phyloP scores from a whole-genome alignment of 2,888 invertebrate genomes.

The Chloroclystis v-ata region DNA sequence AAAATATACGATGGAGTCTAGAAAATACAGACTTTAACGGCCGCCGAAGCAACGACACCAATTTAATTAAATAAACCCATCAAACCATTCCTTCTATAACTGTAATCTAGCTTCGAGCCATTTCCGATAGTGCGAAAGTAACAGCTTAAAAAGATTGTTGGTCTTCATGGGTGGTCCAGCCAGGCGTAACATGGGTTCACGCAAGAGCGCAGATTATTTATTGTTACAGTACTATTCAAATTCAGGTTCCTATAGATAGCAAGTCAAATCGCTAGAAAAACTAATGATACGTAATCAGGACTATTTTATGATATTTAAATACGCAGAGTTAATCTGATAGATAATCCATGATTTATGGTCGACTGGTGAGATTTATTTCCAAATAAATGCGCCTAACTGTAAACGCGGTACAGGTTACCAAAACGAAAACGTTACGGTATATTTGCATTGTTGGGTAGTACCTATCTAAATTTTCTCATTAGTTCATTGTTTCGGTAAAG shows the following conservation, averaged over 20 bases:
- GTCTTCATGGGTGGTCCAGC: conserved; percentile 31
- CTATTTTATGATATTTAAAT: conserved; percentile 13
- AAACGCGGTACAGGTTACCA: conserved; percentile 1
- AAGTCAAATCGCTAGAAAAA: conserved; percentile 11
- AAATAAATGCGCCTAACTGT: conserved; percentile 13
- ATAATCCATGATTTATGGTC: conserved; percentile 14
- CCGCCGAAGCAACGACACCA: background rate
- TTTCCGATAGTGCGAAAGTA: conserved; percentile 13
- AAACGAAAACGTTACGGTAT: conserved; percentile 16
- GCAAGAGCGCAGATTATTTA: conserved; percentile 25
- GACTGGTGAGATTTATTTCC: conserved; percentile 9
- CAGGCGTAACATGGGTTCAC: conserved; percentile 28
- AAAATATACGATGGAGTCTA: no score
- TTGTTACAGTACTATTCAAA: conserved; percentile 20
- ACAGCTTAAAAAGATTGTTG: conserved; percentile 19
- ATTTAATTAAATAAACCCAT: background rate
- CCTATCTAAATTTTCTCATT: conserved; percentile 24
- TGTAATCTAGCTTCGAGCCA: background rate
- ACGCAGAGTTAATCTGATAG: conserved; percentile 7
- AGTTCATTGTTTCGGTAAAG: conserved; percentile 28
- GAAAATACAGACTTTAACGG: background rate
- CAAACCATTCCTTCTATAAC: background rate
- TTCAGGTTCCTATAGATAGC: conserved; percentile 13
- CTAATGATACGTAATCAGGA: conserved; percentile 12
- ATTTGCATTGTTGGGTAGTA: conserved; percentile 13